Base-by-base conservation (phyloP, 2,797 vertebrate species). In the Remorina albescens region DNA sequence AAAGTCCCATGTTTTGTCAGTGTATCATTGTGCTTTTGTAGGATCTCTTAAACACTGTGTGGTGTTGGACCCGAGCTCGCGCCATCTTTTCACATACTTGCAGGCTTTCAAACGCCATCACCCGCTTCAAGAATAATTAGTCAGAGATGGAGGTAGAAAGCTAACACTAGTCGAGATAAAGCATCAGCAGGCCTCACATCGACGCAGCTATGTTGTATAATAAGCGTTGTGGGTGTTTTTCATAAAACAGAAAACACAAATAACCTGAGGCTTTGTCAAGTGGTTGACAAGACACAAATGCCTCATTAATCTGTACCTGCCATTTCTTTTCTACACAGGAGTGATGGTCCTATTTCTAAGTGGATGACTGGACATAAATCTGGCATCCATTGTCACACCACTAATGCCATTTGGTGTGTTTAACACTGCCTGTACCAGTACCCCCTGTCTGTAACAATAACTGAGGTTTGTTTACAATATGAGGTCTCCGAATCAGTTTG, bases 391-490 rank as follows among this genome's bases (percentile, higher is more conserved):
- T 39, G 19, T 80, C 84, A 67, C 90, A 92, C 90, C 91, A 91
- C 74, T 86, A 78, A 77, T 88, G 91, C 89, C 90, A 88, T 93
- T 93, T 92, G 92, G 91, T 93, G 92, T 93, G 93, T 81, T 88
- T 80, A 92, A 92, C 92, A 94, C 93, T 93, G 92, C 93, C 93
- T 94, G 93, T 94, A 93, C 91, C 92, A 89, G 86, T 88, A 91
- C 67, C 85, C 91, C 90, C 89, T 91, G 85, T 90, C 80, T 89
- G 87, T 92, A 91, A 78, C 81, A 87, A 88, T 89, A 92, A 90
- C 85, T 87, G 89, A 90, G 91, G 92, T 94, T 91, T 94, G 94
- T 92, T 92, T 93, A 94, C 94, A 94, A 92, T 90, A 91, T 91
- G 89, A 92, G 87, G 89, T 94, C 93, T 93, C 86, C 62, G 76